Evolutionary conservation across 2,888 invertebrate genomes (phyloP).

Genomic region (Aphodius granarius): DNA sequence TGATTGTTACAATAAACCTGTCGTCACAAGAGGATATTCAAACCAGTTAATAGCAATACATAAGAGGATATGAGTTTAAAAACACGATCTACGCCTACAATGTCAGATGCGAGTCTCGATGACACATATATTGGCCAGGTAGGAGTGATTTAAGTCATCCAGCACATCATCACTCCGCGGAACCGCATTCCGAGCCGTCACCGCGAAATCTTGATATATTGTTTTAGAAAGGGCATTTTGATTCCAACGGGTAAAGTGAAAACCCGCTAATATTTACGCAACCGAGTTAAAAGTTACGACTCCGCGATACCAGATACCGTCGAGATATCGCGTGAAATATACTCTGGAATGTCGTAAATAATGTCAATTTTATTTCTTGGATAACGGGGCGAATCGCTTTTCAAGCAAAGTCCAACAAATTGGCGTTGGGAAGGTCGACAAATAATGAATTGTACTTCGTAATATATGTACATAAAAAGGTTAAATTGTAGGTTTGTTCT

Average conservation of each 20-base stretch:
- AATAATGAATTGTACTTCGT: no score
- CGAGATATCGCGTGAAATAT: neutral
- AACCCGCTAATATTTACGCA: neutral
- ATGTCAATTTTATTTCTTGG: neutral
- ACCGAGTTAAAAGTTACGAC: slow-evolving; percentile 3
- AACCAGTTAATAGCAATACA: neutral
- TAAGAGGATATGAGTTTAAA: neutral
- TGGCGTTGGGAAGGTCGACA: no score
- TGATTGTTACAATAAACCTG: neutral
- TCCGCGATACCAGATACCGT: slow-evolving; percentile 1
- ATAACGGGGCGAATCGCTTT: neutral
- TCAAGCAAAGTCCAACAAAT: neutral
- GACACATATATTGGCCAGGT: neutral
- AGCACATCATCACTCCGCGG: neutral
- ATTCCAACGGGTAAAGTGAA: neutral
- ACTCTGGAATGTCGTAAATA: neutral
- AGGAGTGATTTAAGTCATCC: neutral
- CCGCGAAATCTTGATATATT: slow-evolving; percentile 7
- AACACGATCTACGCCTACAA: neutral
- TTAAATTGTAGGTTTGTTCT: no score
- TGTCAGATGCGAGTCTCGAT: neutral
- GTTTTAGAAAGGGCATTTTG: slow-evolving; percentile 12
- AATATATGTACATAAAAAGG: no score
- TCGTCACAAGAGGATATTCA: neutral
- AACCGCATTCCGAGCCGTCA: neutral